Percentiles rank a stretch among this genome's conserved stretches.
Conservation (phyloP, 1,140 invertebrate species). For the Drosophila kurseongensis region DNA sequence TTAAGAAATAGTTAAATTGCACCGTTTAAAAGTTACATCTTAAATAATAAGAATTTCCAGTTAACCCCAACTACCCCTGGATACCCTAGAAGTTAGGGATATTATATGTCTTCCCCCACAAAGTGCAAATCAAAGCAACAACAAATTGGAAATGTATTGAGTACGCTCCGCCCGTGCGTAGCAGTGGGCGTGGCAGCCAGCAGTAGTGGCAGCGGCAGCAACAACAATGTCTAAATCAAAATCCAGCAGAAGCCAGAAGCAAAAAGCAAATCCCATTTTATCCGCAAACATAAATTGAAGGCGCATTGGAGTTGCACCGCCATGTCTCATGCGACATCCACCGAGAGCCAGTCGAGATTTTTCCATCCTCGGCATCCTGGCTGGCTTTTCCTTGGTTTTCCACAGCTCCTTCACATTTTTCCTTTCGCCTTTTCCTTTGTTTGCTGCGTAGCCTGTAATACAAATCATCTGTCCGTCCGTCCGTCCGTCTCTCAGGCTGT, state of each 20-base stretch:
- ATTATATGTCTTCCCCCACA: conserved; percentile 33
- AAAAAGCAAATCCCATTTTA: conserved; percentile 80
- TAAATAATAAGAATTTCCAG: no score
- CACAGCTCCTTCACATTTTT: conserved; percentile 23
- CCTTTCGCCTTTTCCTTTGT: conserved; percentile 46
- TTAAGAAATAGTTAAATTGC: no score
- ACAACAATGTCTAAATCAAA: conserved; percentile 73
- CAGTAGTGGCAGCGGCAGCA: conserved; percentile 10
- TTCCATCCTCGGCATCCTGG: conserved; percentile 15
- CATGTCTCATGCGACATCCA: conserved; percentile 62
- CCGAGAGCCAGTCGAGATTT: conserved; percentile 31
- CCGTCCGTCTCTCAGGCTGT: conserved; percentile 13
- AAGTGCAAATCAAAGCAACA: conserved; percentile 80
- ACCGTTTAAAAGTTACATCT: no score
- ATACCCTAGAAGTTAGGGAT: conserved; percentile 11
- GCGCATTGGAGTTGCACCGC: conserved; percentile 72
- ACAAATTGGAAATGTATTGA: conserved; percentile 76
- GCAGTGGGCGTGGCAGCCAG: conserved; percentile 24
- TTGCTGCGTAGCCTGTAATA: conserved; percentile 69
- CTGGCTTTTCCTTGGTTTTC: conserved; percentile 20
- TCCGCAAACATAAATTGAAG: conserved; percentile 83
- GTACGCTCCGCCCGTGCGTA: conserved; percentile 52
- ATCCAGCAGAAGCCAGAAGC: conserved; percentile 57
- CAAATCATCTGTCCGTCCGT: conserved; percentile 62
- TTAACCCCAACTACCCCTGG: background rate